Percentiles rank a stretch among this genome's conserved stretches.
Evolutionary conservation across 2,113 vertebrate genomes (phyloP).

Genomic region (Blennius ocellaris): DNA sequence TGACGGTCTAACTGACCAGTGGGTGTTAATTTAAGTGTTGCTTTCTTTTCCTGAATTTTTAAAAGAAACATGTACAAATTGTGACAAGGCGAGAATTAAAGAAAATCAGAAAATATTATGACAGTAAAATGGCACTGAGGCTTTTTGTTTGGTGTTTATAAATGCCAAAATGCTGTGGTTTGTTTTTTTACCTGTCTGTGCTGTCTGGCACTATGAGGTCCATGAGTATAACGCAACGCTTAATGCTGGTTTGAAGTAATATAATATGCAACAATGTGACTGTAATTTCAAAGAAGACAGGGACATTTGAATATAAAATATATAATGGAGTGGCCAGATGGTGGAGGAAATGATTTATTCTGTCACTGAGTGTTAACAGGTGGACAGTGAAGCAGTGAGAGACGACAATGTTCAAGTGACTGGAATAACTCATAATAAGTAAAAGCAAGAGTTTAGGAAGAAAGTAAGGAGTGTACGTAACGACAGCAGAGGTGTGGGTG

Average conservation of each 20-base stretch:
- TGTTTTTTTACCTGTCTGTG: neutral
- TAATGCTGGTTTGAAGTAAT: constrained; percentile 50
- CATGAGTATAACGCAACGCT: constrained; percentile 11
- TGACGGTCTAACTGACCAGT: too few species aligned
- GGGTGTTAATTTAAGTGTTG: too few species aligned
- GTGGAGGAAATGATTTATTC: constrained; percentile 41
- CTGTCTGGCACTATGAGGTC: neutral
- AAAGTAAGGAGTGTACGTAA: neutral
- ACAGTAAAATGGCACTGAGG: too few species aligned
- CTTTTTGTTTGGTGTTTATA: constrained; percentile 1
- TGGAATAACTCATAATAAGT: constrained; percentile 8
- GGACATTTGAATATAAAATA: constrained; percentile 20
- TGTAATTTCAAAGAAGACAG: constrained; percentile 9
- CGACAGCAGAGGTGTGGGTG: neutral
- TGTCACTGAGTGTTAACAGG: constrained; percentile 39
- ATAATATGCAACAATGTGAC: neutral
- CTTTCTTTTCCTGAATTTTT: too few species aligned
- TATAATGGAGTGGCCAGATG: constrained; percentile 50
- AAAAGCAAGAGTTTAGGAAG: neutral
- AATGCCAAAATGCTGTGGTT: neutral
- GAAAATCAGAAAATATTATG: too few species aligned
- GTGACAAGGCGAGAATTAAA: too few species aligned
- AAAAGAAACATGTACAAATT: too few species aligned
- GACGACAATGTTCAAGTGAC: constrained; percentile 20
- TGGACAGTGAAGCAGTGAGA: constrained; percentile 31